Percentiles rank a stretch among this genome's conserved stretches.
These are phyloP conservation scores for Agrypnia vestita DNA, from an alignment of 1,140 invertebrate genomes.

Conservation along the genomic window DNA sequence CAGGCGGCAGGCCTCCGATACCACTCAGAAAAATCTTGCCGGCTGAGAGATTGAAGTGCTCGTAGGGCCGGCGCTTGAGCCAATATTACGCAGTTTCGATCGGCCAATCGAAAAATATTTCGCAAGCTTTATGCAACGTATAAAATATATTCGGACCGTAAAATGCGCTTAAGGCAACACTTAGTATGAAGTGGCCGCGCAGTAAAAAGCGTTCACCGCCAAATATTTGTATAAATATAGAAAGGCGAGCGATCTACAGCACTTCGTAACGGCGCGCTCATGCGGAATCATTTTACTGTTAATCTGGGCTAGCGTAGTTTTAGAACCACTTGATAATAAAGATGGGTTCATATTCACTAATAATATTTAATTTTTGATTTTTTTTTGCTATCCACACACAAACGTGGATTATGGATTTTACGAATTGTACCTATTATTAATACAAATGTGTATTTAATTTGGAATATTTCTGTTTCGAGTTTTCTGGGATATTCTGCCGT, in stretches of 20 bases:
- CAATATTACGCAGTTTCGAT: background rate
- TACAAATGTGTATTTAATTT: too few species aligned
- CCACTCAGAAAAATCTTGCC: too few species aligned
- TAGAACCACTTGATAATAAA: constrained; percentile 42
- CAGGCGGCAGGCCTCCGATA: too few species aligned
- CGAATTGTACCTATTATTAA: too few species aligned
- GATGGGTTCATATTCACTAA: too few species aligned
- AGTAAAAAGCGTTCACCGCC: constrained; percentile 28
- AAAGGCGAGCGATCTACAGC: constrained; percentile 1
- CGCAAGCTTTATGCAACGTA: constrained; percentile 4
- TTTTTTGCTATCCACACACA: background rate
- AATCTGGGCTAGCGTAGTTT: constrained; percentile 30
- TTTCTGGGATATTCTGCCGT: too few species aligned
- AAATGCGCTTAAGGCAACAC: constrained; percentile 13
- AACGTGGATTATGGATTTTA: too few species aligned
- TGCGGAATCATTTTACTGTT: constrained; percentile 18
- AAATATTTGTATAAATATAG: constrained; percentile 32
- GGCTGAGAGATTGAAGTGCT: too few species aligned
- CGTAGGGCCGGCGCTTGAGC: too few species aligned
- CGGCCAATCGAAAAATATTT: too few species aligned
- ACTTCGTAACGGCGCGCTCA: constrained; percentile 4
- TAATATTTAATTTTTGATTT: too few species aligned
- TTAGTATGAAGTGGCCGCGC: constrained; percentile 22
- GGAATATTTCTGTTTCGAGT: too few species aligned
- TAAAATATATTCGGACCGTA: background rate